phyloP scores from a whole-genome alignment of 2,888 invertebrate species.

The Suillia variegata region DNA sequence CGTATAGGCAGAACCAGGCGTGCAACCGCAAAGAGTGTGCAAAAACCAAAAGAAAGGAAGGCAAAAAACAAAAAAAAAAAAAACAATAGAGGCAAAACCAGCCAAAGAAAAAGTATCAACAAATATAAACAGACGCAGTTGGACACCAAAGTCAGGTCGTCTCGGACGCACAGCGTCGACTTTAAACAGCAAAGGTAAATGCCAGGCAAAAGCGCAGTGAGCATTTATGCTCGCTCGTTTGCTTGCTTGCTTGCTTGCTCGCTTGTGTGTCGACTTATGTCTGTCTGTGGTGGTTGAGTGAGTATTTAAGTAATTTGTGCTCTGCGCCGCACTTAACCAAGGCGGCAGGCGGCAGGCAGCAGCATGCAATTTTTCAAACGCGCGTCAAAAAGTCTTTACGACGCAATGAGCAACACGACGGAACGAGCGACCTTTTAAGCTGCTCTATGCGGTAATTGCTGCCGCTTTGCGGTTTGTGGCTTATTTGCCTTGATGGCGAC shows the following conservation, averaged over 20 bases:
- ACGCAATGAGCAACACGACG: too few species aligned
- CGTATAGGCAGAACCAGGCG: neutral
- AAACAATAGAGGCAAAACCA: slow-evolving; percentile 31
- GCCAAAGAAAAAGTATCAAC: slow-evolving; percentile 30
- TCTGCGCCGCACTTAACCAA: neutral
- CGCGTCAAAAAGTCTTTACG: too few species aligned
- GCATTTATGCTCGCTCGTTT: slow-evolving; percentile 8
- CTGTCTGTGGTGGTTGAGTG: slow-evolving; percentile 25
- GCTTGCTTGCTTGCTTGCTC: slow-evolving; percentile 27
- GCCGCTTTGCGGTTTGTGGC: neutral
- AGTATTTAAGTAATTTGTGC: slow-evolving; percentile 44
- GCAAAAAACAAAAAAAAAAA: slow-evolving; percentile 24
- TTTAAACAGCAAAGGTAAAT: neutral
- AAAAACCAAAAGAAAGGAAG: too few species aligned
- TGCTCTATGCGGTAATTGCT: neutral
- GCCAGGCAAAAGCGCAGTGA: slow-evolving; percentile 1
- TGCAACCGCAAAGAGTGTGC: slow-evolving; percentile 41
- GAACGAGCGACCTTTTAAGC: slow-evolving; percentile 9
- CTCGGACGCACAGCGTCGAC: neutral
- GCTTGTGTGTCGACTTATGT: too few species aligned
- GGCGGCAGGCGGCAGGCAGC: neutral
- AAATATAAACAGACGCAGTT: slow-evolving; percentile 46
- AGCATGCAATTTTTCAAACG: neutral
- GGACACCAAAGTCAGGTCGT: slow-evolving; percentile 28
- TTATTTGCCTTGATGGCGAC: neutral